These are phyloP conservation scores for Psittacula derbiana DNA, from an alignment of 2,797 vertebrate species.

Conservation along the genomic window DNA sequence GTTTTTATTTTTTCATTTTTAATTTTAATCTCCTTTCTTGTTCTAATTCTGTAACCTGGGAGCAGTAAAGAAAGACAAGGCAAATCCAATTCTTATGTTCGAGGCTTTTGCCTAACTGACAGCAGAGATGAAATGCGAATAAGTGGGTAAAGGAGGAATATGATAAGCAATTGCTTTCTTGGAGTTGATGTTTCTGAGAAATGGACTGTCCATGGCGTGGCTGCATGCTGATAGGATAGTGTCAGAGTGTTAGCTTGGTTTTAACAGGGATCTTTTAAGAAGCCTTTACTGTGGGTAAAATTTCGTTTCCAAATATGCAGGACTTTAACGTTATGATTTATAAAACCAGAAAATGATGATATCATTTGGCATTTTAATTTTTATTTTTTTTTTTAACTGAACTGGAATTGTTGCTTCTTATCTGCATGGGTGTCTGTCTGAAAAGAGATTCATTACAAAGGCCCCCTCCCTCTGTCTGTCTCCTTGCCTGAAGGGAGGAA, in stretches of 20 bases:
- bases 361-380: neutral
- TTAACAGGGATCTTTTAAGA: neutral
- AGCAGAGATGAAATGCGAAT: neutral
- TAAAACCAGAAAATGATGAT: neutral
- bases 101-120: conserved; percentile 1
- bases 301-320: neutral
- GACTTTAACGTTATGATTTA: neutral
- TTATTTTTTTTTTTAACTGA: neutral
- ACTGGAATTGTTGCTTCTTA: conserved; percentile 17
- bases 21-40: neutral
- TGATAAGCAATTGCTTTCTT: conserved; percentile 47
- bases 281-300: neutral
- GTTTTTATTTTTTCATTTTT: neutral
- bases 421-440: neutral
- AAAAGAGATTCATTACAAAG: neutral
- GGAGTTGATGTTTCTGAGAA: conserved; percentile 50
- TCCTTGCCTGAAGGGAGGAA: neutral
- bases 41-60: neutral
- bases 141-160: conserved; percentile 12
- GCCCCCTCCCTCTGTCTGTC: neutral
- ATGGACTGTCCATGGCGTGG: neutral
- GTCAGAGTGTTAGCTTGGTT: neutral
- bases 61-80: neutral
- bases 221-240: neutral
- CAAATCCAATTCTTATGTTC: neutral